Percentiles rank a stretch among this genome's conserved stretches.
These are phyloP conservation scores for Trimorus sp. DNA, from an alignment of 2,888 invertebrate species.

Conservation along the genomic window DNA sequence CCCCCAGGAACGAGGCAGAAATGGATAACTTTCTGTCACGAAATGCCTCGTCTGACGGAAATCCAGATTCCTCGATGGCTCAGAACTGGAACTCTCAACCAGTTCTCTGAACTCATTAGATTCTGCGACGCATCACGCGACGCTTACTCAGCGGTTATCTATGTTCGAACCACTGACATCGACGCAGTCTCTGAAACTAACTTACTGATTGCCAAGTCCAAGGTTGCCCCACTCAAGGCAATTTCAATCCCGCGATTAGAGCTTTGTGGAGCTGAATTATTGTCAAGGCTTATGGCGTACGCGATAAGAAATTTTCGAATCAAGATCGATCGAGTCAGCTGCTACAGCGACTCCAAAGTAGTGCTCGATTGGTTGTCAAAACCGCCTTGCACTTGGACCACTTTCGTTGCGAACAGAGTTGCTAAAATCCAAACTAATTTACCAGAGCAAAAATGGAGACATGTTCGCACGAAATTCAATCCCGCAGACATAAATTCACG, in stretches of 20 bases:
- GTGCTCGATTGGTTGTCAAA: constrained; percentile 9
- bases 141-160: not conserved
- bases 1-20: not conserved
- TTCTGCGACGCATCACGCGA: not conserved
- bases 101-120: not conserved
- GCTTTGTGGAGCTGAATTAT: not conserved
- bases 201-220: not conserved
- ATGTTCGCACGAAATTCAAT: not conserved
- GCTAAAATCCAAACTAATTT: not conserved
- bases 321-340: not conserved
- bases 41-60: not conserved
- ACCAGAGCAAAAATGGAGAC: not conserved
- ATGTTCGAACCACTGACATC: no score
- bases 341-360: no score
- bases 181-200: no score
- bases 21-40: not conserved
- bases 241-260: constrained; percentile 4
- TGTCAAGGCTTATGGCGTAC: not conserved
- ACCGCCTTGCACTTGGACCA: not conserved
- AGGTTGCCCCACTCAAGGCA: constrained; percentile 8
- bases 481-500: not conserved
- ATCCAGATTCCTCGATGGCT: not conserved
- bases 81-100: not conserved
- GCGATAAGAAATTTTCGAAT: not conserved
- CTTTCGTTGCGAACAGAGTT: constrained; percentile 7